These are phyloP conservation scores for Gallinago stenura DNA, from an alignment of 2,797 vertebrate genomes.

Conservation along the genomic window DNA sequence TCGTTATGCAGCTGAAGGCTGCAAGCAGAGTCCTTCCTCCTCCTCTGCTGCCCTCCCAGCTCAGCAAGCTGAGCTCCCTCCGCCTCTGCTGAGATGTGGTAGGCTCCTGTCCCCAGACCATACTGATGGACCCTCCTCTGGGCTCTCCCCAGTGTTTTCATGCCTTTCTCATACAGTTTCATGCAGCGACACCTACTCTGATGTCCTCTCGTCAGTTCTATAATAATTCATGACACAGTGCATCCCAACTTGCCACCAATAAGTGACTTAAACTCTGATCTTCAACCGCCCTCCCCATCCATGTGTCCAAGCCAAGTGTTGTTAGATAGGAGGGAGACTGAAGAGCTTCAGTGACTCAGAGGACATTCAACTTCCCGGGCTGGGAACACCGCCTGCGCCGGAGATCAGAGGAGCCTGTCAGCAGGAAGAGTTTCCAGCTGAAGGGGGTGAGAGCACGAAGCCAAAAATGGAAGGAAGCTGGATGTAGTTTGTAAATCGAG, in stretches of 20 bases:
- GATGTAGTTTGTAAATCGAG: not conserved
- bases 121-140: not conserved
- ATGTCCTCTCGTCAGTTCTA: not conserved
- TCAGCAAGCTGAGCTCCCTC: not conserved
- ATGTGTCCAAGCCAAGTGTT: not conserved
- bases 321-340: not conserved
- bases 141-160: not conserved
- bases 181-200: not conserved
- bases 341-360: not conserved
- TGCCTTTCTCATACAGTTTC: not conserved
- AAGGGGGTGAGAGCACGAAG: not conserved
- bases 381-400: not conserved
- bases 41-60: not conserved
- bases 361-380: not conserved
- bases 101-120: not conserved
- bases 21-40: not conserved
- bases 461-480: not conserved
- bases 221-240: not conserved
- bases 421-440: constrained; percentile 5
- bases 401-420: constrained; percentile 2
- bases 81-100: fast-evolving
- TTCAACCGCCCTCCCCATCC: not conserved
- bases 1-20: not conserved
- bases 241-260: not conserved
- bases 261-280: not conserved